Evolutionary conservation across 2,113 vertebrate genomes (phyloP).

Genomic region (Echinops telfairi): DNA sequence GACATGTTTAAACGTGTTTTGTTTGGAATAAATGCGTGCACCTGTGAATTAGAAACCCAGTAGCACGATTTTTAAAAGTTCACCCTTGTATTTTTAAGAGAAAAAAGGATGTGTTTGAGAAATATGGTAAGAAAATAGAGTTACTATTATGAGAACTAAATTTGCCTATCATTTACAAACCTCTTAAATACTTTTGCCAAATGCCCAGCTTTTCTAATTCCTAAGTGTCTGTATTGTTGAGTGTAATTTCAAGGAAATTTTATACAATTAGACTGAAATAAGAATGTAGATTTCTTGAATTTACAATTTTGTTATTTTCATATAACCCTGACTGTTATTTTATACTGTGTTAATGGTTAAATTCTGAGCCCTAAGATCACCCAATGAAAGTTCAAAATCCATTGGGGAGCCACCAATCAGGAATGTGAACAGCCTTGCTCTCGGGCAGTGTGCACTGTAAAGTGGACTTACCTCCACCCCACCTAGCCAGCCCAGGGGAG

Average conservation of each 20-base stretch:
- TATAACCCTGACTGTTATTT: constrained; percentile 23
- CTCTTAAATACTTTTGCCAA: background rate
- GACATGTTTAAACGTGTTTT: no score
- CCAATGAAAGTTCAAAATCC: no score
- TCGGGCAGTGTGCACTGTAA: no score
- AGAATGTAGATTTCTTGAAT: background rate
- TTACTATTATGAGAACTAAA: constrained; percentile 57
- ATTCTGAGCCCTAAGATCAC: no score
- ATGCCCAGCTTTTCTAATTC: constrained; percentile 31
- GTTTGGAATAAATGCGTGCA: no score
- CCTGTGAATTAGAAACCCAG: no score
- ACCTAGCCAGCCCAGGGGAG: no score
- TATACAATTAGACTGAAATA: background rate
- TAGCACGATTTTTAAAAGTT: no score
- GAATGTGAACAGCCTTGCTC: no score
- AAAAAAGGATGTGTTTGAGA: background rate
- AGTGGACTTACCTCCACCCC: no score
- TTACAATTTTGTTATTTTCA: constrained; percentile 32
- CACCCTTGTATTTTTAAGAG: constrained; percentile 18
- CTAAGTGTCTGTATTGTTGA: background rate
- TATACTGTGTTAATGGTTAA: no score
- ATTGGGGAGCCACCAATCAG: no score
- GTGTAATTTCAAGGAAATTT: constrained; percentile 61
- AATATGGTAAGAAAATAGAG: background rate
- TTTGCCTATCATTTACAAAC: constrained; percentile 9